Conservation (phyloP, 2,113 vertebrate species). For the Otus sunia region DNA sequence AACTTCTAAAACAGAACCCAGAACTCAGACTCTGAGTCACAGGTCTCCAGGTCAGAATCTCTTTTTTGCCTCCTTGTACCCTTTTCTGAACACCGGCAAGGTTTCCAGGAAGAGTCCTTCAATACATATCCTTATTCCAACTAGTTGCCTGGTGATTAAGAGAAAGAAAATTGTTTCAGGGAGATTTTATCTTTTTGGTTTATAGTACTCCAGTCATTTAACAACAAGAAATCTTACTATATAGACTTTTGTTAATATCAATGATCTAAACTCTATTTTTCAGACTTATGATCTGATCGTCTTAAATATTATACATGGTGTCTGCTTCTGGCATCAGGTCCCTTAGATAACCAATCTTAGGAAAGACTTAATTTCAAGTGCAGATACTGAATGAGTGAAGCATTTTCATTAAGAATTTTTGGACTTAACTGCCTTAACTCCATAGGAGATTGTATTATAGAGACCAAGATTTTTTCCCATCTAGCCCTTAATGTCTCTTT, state of each 20-base stretch:
- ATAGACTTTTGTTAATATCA: not conserved
- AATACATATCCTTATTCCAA: not conserved
- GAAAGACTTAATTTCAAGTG: not conserved
- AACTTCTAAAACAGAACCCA: not conserved
- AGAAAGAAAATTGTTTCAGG: not conserved
- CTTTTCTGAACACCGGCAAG: not conserved
- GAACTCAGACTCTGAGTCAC: not conserved
- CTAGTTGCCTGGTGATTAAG: not conserved
- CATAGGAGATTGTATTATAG: not conserved
- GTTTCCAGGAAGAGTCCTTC: not conserved
- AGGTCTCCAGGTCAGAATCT: not conserved
- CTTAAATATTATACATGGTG: not conserved
- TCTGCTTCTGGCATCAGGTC: not conserved
- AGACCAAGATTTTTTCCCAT: not conserved
- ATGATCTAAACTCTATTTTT: not conserved
- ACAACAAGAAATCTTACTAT: fast-evolving
- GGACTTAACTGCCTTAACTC: not conserved
- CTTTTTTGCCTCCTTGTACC: not conserved
- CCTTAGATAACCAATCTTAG: not conserved
- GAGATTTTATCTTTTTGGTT: not conserved
- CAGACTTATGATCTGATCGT: fast-evolving
- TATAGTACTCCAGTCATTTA: not conserved
- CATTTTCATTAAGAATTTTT: not conserved
- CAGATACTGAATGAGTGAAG: not conserved
- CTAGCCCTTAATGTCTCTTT: not conserved